A percentile compares a stretch with the other conserved stretches of the same genome.
Conservation (phyloP, 2,113 vertebrate species). For the Ctenomys sociabilis region DNA sequence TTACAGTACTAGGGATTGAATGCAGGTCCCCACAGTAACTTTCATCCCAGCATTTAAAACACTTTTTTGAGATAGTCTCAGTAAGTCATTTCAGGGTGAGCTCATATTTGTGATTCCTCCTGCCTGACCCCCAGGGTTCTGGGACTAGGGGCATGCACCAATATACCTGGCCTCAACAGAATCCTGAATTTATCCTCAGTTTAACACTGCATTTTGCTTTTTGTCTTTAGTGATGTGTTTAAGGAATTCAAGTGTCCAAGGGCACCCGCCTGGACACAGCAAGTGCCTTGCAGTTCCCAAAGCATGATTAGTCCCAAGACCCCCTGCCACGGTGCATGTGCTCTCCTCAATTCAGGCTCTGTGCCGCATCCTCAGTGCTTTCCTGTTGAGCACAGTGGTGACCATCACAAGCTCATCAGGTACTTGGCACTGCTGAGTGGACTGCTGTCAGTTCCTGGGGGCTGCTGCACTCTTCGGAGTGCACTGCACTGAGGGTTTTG, state of each 20-base stretch:
- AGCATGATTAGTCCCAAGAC: background rate
- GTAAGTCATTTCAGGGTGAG: background rate
- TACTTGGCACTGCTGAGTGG: background rate
- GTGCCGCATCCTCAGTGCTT: background rate
- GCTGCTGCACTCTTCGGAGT: background rate
- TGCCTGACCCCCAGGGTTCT: background rate
- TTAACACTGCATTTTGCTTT: background rate
- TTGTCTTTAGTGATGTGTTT: background rate
- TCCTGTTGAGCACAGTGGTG: background rate
- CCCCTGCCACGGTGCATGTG: background rate
- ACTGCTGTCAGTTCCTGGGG: background rate
- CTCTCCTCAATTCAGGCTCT: background rate
- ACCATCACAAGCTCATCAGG: background rate
- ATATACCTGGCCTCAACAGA: background rate
- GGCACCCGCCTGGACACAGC: background rate
- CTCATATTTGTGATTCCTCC: background rate
- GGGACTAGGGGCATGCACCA: background rate
- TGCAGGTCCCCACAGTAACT: background rate
- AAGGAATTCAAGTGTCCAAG: background rate
- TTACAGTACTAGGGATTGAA: background rate
- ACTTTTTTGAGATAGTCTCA: background rate
- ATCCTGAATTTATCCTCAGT: background rate
- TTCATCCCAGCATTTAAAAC: background rate
- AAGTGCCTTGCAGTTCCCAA: background rate
- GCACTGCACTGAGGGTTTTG: background rate